Conservation (phyloP, 2,113 vertebrate species). For the Microcebus ravelobensis region DNA sequence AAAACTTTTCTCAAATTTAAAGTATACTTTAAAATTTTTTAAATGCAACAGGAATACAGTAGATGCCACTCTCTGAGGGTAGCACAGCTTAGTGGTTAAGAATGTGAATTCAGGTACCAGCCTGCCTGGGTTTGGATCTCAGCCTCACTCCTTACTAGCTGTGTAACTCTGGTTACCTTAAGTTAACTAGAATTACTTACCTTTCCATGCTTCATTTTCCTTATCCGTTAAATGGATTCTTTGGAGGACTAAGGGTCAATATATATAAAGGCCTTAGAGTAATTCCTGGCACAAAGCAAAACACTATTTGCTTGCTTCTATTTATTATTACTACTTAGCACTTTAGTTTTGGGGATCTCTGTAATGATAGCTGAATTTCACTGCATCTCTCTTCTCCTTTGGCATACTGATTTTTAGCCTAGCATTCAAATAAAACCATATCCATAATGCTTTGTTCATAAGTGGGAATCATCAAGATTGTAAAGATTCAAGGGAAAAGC, state of each 20-base stretch:
- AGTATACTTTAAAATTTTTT: background rate
- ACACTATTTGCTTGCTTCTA: background rate
- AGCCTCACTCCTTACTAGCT: constrained; percentile 15
- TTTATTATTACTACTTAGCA: constrained; percentile 17
- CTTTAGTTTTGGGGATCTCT: constrained; percentile 3
- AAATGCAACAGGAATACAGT: background rate
- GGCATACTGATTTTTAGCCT: background rate
- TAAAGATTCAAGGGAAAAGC: constrained; percentile 38
- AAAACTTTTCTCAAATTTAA: background rate
- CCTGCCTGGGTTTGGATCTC: background rate
- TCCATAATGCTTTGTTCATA: background rate
- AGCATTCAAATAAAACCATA: background rate
- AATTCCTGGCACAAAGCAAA: background rate
- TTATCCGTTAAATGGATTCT: background rate
- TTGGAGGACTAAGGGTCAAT: background rate
- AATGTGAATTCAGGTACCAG: background rate
- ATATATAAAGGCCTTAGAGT: background rate
- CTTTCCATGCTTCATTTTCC: background rate
- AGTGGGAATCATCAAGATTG: background rate
- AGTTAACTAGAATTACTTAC: constrained; percentile 6
- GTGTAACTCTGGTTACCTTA: background rate
- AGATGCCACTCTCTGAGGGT: background rate
- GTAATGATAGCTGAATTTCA: constrained; percentile 20
- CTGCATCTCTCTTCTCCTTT: background rate
- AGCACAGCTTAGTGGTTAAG: background rate